phyloP scores from a whole-genome alignment of 2,888 invertebrate species.

The Villa cingulata region DNA sequence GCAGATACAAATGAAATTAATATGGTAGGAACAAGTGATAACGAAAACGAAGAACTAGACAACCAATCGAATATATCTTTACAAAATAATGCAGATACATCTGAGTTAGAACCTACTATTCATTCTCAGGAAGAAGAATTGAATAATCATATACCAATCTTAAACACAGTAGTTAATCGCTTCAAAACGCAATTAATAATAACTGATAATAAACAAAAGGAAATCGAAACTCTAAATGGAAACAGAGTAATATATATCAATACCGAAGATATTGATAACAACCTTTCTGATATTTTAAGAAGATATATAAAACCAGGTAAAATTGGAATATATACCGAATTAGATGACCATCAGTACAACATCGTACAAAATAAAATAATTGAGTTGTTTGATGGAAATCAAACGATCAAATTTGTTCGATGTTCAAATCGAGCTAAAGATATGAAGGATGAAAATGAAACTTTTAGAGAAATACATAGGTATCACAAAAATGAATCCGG shows the following conservation, averaged over 20 bases:
- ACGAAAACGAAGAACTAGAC: background rate
- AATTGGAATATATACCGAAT: background rate
- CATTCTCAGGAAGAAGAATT: slow-evolving; percentile 14
- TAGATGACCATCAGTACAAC: background rate
- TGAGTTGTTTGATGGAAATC: background rate
- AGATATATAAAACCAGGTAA: background rate
- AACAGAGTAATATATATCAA: slow-evolving; percentile 7
- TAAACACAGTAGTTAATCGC: slow-evolving; percentile 13
- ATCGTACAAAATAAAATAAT: background rate
- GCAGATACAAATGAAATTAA: slow-evolving; percentile 10
- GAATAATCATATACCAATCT: slow-evolving; percentile 12
- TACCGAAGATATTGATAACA: slow-evolving; percentile 1
- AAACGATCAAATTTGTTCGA: background rate
- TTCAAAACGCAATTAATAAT: slow-evolving; percentile 11
- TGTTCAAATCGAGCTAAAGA: background rate
- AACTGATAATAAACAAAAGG: slow-evolving; percentile 8
- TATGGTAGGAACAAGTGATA: background rate
- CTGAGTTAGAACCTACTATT: background rate
- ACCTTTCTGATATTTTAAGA: background rate
- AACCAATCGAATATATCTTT: background rate
- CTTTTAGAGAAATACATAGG: background rate
- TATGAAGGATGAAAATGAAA: background rate
- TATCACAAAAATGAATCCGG: slow-evolving; percentile 1
- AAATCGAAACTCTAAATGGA: slow-evolving; percentile 5
- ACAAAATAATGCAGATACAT: slow-evolving; percentile 1